Conservation (phyloP, 23 tunicate genomes). For the Styela clava region DNA sequence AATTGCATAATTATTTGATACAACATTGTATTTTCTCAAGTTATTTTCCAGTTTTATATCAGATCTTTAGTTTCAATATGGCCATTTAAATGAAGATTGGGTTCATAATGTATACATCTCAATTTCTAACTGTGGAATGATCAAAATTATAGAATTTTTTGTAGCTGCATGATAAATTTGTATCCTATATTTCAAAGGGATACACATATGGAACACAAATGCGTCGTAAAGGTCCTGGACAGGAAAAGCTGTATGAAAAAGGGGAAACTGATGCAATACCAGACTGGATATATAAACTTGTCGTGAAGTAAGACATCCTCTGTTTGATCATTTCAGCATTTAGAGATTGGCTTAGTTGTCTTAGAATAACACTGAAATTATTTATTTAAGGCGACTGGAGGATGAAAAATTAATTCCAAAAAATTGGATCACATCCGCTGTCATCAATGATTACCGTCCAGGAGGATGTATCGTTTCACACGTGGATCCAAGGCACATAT, state of each 20-base stretch:
- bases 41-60: too few species aligned
- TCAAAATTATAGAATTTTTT: too few species aligned
- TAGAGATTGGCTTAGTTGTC: too few species aligned
- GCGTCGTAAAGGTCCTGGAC: conserved; percentile 64
- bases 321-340: neutral
- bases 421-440: conserved; percentile 78
- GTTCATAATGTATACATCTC: too few species aligned
- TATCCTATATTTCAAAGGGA: too few species aligned
- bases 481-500: conserved; percentile 59
- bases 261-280: conserved; percentile 62
- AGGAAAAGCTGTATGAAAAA: conserved; percentile 51
- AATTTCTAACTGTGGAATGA: too few species aligned
- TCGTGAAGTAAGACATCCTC: conserved; percentile 31
- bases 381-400: conserved; percentile 43
- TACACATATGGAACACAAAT: conserved; percentile 64
- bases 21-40: too few species aligned
- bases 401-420: conserved; percentile 43
- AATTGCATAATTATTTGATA: too few species aligned
- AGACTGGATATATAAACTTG: conserved; percentile 37
- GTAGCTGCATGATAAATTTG: too few species aligned
- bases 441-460: conserved; percentile 67
- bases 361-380: too few species aligned
- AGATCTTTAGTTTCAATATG: too few species aligned
- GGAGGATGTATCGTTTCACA: conserved; percentile 84
- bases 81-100: too few species aligned